These are phyloP conservation scores for Oegoconia quadripuncta DNA, from an alignment of 2,888 invertebrate genomes.

Conservation along the genomic window DNA sequence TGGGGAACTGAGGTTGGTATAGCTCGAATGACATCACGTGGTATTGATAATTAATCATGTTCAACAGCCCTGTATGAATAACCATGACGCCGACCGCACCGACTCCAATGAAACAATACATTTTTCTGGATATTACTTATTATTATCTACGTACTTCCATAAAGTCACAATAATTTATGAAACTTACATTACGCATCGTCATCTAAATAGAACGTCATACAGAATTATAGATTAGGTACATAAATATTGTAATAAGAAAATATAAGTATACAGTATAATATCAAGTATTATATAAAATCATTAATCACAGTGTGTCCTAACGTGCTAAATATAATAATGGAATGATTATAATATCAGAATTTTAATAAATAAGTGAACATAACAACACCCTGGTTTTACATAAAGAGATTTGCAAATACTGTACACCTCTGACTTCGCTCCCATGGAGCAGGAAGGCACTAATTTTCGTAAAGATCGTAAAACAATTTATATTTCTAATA, in stretches of 20 bases:
- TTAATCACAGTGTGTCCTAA: conserved; percentile 70
- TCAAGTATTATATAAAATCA: conserved; percentile 27
- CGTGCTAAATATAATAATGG: conserved; percentile 52
- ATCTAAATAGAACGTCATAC: conserved; percentile 27
- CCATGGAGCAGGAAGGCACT: conserved; percentile 26
- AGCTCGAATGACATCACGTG: too few relatives aligned
- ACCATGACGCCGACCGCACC: too few relatives aligned
- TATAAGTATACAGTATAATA: too few relatives aligned
- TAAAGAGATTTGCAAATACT: conserved; percentile 22
- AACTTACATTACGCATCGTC: conserved; percentile 63
- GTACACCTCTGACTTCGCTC: conserved; percentile 14
- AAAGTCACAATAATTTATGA: conserved; percentile 52
- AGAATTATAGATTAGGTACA: conserved; percentile 28
- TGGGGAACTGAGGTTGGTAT: too few relatives aligned
- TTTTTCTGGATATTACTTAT: conserved; percentile 13
- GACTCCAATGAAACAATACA: neutral
- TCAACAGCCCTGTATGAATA: too few relatives aligned
- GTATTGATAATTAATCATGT: too few relatives aligned
- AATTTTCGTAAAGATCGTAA: conserved; percentile 16
- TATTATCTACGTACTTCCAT: conserved; percentile 66
- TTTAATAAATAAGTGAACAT: conserved; percentile 43
- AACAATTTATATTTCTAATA: conserved; percentile 40
- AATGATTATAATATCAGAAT: conserved; percentile 50
- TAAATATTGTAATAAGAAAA: conserved; percentile 53
- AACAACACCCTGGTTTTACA: conserved; percentile 35